Evolutionary conservation across 2,797 vertebrate species (phyloP).

Genomic region (Coranthus polyacanthus): DNA sequence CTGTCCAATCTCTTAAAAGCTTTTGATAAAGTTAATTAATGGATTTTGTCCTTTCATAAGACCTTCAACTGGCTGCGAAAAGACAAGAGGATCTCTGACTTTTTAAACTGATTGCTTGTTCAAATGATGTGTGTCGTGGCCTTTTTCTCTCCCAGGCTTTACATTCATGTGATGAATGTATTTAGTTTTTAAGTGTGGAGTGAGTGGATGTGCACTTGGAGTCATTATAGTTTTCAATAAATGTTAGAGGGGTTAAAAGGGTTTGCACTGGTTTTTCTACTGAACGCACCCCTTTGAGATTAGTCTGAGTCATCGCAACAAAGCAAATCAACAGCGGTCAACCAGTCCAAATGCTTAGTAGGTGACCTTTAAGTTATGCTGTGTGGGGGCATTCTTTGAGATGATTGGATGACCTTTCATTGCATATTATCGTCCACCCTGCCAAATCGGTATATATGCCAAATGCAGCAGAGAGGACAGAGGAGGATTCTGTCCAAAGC

Average conservation of each 20-base stretch:
- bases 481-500: constrained; percentile 25
- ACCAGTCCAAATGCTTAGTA: constrained; percentile 5
- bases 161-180: background rate
- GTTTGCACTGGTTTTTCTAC: background rate
- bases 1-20: constrained; percentile 74
- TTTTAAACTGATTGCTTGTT: constrained; percentile 31
- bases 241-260: background rate
- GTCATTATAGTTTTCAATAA: background rate
- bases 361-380: constrained; percentile 49
- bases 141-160: background rate
- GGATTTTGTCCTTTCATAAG: constrained; percentile 27
- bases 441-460: constrained; percentile 1
- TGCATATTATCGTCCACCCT: constrained; percentile 19
- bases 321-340: background rate
- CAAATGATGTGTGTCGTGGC: background rate
- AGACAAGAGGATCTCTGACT: constrained; percentile 42
- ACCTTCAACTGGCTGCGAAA: constrained; percentile 57
- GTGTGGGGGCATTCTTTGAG: constrained; percentile 19
- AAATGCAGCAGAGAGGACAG: constrained; percentile 14
- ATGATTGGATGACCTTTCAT: constrained; percentile 51
- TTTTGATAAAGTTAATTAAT: constrained; percentile 71
- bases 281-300: background rate
- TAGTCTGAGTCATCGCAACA: background rate
- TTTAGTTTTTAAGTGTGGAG: constrained; percentile 4
- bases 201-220: background rate